Conservation (phyloP, 2,888 invertebrate species). For the Craniophora ligustri region DNA sequence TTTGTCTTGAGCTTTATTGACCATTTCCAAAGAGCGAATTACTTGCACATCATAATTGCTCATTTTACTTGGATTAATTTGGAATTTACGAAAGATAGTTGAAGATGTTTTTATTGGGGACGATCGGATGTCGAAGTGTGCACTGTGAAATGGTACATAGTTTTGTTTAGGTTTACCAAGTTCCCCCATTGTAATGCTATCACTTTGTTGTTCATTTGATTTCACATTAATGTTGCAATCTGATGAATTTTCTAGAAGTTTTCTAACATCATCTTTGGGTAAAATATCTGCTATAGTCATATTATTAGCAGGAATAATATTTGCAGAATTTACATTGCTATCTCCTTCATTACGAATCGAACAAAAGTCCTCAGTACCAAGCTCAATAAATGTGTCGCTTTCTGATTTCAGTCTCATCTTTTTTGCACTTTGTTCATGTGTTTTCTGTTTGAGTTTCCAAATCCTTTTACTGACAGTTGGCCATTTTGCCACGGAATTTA, state of each 20-base stretch:
- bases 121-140: constrained; percentile 83
- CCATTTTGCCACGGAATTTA: constrained; percentile 76
- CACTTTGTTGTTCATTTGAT: constrained; percentile 15
- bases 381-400: constrained; percentile 62
- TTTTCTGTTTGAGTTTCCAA: constrained; percentile 72
- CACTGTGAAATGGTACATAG: constrained; percentile 76
- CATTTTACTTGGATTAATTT: constrained; percentile 78
- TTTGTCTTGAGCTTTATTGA: constrained; percentile 43
- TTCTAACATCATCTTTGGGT: constrained; percentile 19
- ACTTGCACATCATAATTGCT: constrained; percentile 76
- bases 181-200: constrained; percentile 31
- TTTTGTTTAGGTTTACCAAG: constrained; percentile 58
- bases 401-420: constrained; percentile 72
- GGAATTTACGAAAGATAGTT: constrained; percentile 79
- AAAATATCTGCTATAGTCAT: constrained; percentile 20
- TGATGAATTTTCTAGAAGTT: constrained; percentile 27
- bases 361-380: constrained; percentile 69
- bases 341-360: constrained; percentile 30
- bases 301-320: constrained; percentile 27
- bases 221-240: constrained; percentile 27
- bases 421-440: constrained; percentile 65
- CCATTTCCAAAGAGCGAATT: constrained; percentile 71
- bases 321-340: constrained; percentile 13
- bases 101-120: constrained; percentile 83
- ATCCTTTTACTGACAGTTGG: constrained; percentile 74